Conservation (phyloP, 2,113 vertebrate genomes). For the Odocoileus hemionus region DNA sequence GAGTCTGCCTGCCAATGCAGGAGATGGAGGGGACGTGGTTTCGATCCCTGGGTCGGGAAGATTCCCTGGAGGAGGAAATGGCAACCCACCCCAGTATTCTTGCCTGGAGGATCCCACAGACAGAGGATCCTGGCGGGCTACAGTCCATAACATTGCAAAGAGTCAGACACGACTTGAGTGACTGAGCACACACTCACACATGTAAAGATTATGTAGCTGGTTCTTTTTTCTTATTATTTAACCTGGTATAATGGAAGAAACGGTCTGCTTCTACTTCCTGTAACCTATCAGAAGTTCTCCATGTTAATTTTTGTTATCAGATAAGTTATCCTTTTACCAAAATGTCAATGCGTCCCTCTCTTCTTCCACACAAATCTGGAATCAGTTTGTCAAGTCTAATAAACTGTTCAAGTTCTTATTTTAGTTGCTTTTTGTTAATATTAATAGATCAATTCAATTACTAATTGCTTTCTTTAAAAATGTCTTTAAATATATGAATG, state of each 20-base stretch:
- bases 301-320: not conserved
- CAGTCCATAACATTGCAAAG: not conserved
- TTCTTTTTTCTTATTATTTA: not conserved
- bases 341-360: not conserved
- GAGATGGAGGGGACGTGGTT: not conserved
- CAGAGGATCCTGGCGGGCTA: not conserved
- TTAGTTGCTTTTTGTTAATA: not conserved
- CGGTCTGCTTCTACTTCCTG: not conserved
- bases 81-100: not conserved
- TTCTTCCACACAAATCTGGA: not conserved
- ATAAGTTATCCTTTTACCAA: not conserved
- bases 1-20: not conserved
- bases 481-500: not conserved
- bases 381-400: not conserved
- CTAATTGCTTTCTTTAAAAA: not conserved
- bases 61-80: not conserved
- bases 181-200: not conserved
- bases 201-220: not conserved
- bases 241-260: not conserved
- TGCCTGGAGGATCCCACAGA: not conserved
- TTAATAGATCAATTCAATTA: not conserved
- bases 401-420: not conserved
- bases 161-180: not conserved
- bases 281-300: not conserved
- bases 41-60: accelerated